phyloP scores from a whole-genome alignment of 2,797 vertebrate species.

The Trematomus bernacchii region DNA sequence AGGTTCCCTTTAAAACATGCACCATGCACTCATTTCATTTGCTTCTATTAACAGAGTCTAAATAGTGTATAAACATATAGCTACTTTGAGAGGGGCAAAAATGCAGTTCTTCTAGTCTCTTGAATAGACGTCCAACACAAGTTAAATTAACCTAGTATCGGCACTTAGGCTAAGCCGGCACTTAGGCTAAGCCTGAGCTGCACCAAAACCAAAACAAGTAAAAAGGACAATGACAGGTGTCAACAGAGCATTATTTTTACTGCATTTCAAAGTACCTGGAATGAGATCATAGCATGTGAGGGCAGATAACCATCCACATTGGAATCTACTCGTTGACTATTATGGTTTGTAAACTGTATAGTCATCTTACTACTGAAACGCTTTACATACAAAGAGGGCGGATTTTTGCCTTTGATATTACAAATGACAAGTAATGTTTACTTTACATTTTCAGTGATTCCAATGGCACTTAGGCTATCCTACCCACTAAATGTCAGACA shows the following conservation, averaged over 20 bases:
- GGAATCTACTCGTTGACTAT: conserved; percentile 20
- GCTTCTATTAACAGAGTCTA: conserved; percentile 22
- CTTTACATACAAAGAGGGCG: conserved; percentile 32
- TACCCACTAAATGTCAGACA: conserved; percentile 53
- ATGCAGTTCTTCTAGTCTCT: conserved; percentile 11
- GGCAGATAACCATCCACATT: conserved; percentile 34
- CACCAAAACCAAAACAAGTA: conserved; percentile 53
- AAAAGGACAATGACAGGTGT: conserved; percentile 46
- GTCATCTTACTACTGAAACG: conserved; percentile 25
- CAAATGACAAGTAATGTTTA: conserved; percentile 26
- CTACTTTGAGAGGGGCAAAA: conserved; percentile 25
- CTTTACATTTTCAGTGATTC: conserved; percentile 33
- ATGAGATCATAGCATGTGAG: conserved; percentile 65
- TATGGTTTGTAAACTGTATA: conserved; percentile 8
- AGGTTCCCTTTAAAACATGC: conserved; percentile 68
- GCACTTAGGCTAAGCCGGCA: conserved; percentile 22
- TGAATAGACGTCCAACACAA: conserved; percentile 10
- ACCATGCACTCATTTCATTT: conserved; percentile 59
- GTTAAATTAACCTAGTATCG: conserved; percentile 22
- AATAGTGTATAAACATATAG: conserved; percentile 26
- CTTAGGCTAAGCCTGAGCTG: conserved; percentile 33
- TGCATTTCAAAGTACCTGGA: conserved; percentile 64
- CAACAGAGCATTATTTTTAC: conserved; percentile 49
- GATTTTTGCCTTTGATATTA: conserved; percentile 26
- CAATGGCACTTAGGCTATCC: conserved; percentile 58